phyloP scores from a whole-genome alignment of 64 coral and sea anemone genomes.

The Dendronephthya gigantea region DNA sequence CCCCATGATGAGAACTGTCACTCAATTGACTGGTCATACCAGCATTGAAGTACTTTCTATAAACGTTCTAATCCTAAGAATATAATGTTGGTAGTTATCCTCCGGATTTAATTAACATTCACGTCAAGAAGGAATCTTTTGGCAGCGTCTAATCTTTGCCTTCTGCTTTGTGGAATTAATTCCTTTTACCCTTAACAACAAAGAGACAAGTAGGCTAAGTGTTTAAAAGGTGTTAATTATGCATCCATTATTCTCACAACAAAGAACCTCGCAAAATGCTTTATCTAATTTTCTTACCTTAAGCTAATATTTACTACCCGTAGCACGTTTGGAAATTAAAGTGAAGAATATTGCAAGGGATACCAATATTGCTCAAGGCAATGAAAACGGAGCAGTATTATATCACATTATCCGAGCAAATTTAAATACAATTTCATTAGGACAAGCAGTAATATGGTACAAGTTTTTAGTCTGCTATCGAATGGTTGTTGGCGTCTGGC shows the following conservation, averaged over 20 bases:
- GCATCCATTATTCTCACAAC: background rate
- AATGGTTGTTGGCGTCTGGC: too few relatives aligned
- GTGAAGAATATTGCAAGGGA: background rate
- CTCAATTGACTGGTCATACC: background rate
- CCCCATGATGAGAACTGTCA: background rate
- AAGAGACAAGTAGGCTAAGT: background rate
- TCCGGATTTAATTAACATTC: background rate
- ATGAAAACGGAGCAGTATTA: too few relatives aligned
- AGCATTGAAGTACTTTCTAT: background rate
- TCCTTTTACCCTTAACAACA: background rate
- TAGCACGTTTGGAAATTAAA: background rate
- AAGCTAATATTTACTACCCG: background rate
- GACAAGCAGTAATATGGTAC: background rate
- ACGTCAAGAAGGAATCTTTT: background rate
- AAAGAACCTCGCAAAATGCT: background rate
- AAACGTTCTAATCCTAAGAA: background rate
- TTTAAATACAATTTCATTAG: background rate
- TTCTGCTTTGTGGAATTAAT: background rate
- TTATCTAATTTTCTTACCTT: background rate
- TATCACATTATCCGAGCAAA: too few relatives aligned
- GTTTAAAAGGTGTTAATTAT: background rate
- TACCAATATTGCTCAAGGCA: too few relatives aligned
- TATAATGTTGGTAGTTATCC: background rate
- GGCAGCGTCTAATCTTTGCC: background rate
- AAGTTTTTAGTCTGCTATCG: too few relatives aligned